Evolutionary conservation across 2,113 vertebrate genomes (phyloP).

Genomic region (Chaenogobius annularis): DNA sequence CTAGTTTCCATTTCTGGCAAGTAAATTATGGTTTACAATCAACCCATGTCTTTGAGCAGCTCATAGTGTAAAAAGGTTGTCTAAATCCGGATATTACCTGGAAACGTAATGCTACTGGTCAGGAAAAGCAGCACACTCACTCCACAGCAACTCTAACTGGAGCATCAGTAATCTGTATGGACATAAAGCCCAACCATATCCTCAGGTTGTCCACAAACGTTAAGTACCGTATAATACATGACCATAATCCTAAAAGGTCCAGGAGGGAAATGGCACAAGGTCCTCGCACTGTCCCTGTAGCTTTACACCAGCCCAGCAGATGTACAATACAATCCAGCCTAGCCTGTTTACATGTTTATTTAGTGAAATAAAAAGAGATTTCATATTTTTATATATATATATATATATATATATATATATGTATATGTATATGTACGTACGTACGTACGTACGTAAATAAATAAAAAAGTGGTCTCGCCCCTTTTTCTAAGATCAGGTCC

Average conservation of each 20-base stretch:
- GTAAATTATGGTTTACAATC: neutral
- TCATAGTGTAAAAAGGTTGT: neutral
- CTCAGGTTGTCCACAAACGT: neutral
- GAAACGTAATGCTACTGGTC: neutral
- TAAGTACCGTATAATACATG: conserved; percentile 4
- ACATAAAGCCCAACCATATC: conserved; percentile 5
- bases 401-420: too few relatives aligned
- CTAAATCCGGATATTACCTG: neutral
- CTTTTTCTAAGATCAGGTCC: too few relatives aligned
- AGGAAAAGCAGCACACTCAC: neutral
- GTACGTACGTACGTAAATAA: too few relatives aligned
- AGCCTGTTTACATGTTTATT: neutral
- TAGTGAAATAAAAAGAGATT: too few relatives aligned
- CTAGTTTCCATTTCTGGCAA: neutral
- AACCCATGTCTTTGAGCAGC: neutral
- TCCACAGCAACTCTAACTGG: neutral
- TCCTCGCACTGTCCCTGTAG: neutral
- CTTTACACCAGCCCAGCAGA: conserved; percentile 4
- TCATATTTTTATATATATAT: too few relatives aligned
- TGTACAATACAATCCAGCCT: conserved; percentile 17
- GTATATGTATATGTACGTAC: too few relatives aligned
- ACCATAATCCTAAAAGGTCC: conserved; percentile 3
- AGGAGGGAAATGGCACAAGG: neutral
- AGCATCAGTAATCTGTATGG: conserved; percentile 24
- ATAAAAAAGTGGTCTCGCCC: too few relatives aligned